These are phyloP conservation scores for Theonella swinhoei DNA, from an alignment of 37 sponge, comb jelly and placozoan genomes.

Conservation along the genomic window DNA sequence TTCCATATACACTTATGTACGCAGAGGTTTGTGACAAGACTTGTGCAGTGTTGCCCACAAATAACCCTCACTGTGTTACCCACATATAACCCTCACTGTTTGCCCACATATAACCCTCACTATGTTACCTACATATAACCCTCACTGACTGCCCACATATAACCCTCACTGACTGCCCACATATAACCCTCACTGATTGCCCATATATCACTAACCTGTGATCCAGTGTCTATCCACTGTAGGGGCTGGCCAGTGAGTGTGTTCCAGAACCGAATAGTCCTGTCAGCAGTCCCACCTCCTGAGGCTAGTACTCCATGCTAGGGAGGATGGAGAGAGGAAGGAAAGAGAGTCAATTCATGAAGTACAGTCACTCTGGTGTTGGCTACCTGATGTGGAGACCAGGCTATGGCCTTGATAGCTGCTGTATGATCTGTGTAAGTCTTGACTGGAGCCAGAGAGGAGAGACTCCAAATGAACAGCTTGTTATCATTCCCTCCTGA, in stretches of 20 bases:
- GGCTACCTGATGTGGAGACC: slow-evolving; percentile 98
- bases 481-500: slow-evolving; percentile 98
- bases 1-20: too few species aligned
- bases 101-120: too few species aligned
- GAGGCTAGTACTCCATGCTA: slow-evolving; percentile 87
- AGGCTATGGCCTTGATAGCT: slow-evolving; percentile 96
- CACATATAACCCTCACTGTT: too few species aligned
- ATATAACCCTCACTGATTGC: too few species aligned
- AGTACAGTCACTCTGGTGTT: too few species aligned
- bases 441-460: slow-evolving; percentile 59
- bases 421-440: slow-evolving; percentile 86
- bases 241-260: slow-evolving; percentile 80
- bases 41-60: too few species aligned
- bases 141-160: too few species aligned
- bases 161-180: too few species aligned
- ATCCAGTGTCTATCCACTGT: slow-evolving; percentile 83
- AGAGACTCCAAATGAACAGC: slow-evolving; percentile 72
- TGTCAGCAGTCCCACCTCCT: slow-evolving; percentile 96
- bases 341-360: not conserved
- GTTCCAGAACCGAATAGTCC: slow-evolving; percentile 95
- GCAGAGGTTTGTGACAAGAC: too few species aligned
- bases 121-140: too few species aligned
- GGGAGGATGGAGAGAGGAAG: not conserved
- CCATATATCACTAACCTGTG: too few species aligned
- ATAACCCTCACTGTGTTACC: too few species aligned